Conservation (phyloP, 1,140 invertebrate species). For the Tetramorium alpestre region DNA sequence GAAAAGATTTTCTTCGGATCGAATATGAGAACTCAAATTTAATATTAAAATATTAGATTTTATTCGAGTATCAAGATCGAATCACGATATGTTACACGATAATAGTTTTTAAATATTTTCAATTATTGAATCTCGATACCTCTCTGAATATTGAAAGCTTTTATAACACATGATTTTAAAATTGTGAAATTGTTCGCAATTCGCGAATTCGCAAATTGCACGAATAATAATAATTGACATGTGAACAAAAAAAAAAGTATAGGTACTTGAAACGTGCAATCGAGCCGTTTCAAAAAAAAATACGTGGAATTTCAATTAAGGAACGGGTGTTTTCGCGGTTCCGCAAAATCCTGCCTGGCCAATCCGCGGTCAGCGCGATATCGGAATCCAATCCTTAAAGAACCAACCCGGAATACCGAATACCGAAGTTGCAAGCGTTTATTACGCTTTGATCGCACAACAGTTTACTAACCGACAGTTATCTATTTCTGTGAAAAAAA, state of each 20-base stretch:
- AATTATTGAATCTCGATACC: background rate
- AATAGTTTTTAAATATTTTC: background rate
- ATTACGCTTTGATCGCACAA: background rate
- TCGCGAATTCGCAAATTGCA: background rate
- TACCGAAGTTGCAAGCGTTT: background rate
- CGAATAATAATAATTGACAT: background rate
- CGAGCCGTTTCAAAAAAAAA: background rate
- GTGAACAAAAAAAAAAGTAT: background rate
- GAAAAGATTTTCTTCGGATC: background rate
- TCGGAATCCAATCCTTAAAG: conserved; percentile 37
- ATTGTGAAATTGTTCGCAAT: background rate
- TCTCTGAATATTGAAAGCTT: background rate
- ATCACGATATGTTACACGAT: background rate
- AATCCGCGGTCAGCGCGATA: background rate
- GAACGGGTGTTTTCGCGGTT: conserved; percentile 2
- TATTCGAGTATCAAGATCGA: background rate
- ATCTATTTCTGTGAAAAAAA: background rate
- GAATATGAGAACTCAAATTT: background rate
- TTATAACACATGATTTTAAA: background rate
- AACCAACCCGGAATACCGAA: background rate
- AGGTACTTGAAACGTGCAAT: background rate
- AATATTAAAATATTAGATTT: background rate
- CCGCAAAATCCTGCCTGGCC: background rate
- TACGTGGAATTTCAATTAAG: conserved; percentile 38
- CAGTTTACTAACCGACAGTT: background rate